Evolutionary conservation across 2,888 invertebrate species (phyloP).

Genomic region (Thereva unica): DNA sequence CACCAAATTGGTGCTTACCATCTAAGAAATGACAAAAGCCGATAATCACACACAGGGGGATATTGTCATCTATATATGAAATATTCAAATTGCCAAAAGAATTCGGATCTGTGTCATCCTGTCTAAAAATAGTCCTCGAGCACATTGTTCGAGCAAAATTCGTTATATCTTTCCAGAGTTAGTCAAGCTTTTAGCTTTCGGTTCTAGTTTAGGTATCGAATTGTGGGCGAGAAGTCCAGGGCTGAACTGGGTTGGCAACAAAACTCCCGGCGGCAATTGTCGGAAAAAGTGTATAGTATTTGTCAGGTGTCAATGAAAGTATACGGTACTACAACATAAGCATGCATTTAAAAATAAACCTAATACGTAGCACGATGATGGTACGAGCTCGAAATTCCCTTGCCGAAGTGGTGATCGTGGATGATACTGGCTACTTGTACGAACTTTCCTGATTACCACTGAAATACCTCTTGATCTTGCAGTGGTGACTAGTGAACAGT

Average conservation of each 20-base stretch:
- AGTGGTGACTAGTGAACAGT: slow-evolving; percentile 53
- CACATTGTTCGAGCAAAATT: slow-evolving; percentile 28
- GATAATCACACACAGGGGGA: too few species aligned
- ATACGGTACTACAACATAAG: slow-evolving; percentile 7
- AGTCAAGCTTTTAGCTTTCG: slow-evolving; percentile 24
- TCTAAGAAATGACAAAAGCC: too few species aligned
- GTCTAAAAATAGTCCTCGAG: slow-evolving; percentile 46
- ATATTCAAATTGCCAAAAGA: slow-evolving; percentile 32
- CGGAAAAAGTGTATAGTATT: slow-evolving; percentile 4
- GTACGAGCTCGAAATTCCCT: slow-evolving; percentile 11
- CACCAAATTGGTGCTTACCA: too few species aligned
- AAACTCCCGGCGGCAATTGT: not conserved
- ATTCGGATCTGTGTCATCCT: slow-evolving; percentile 55
- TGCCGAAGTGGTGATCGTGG: slow-evolving; percentile 11
- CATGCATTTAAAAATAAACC: slow-evolving; percentile 26
- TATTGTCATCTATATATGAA: too few species aligned
- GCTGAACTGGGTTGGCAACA: slow-evolving; percentile 23
- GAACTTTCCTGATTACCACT: slow-evolving; percentile 17
- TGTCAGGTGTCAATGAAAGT: slow-evolving; percentile 33
- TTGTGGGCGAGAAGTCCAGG: slow-evolving; percentile 38
- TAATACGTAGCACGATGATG: not conserved
- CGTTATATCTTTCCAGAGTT: slow-evolving; percentile 27
- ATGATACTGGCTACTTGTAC: slow-evolving; percentile 1
- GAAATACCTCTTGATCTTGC: slow-evolving; percentile 12
- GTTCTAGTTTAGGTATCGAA: slow-evolving; percentile 38